Conservation (phyloP, 2,888 invertebrate genomes). For the Exephanes ischioxanthus region DNA sequence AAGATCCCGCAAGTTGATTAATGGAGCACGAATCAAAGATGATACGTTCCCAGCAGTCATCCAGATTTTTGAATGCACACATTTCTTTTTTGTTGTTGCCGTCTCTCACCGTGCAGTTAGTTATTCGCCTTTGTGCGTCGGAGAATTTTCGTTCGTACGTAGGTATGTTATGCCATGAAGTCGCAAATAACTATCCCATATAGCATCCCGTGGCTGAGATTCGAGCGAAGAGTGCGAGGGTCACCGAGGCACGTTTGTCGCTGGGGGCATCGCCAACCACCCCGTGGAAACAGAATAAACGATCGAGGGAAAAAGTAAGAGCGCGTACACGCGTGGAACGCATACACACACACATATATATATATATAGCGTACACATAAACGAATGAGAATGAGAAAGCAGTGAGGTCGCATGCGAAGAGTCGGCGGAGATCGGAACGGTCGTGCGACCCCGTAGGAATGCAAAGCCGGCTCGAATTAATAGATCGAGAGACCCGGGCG, state of each 20-base stretch:
- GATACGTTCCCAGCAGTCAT: slow-evolving; percentile 37
- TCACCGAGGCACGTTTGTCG: slow-evolving; percentile 62
- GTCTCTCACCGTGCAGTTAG: slow-evolving; percentile 8
- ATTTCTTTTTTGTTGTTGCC: slow-evolving; percentile 43
- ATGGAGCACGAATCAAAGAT: slow-evolving; percentile 54
- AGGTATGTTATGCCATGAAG: slow-evolving; percentile 4
- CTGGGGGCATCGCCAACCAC: slow-evolving; percentile 54
- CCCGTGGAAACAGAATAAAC: slow-evolving; percentile 59
- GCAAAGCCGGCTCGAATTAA: slow-evolving; percentile 83
- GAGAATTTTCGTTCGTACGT: slow-evolving; percentile 23
- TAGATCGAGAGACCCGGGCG: slow-evolving; percentile 83
- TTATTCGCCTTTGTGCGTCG: slow-evolving; percentile 42
- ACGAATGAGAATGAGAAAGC: slow-evolving; percentile 73
- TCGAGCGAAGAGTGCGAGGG: slow-evolving; percentile 46
- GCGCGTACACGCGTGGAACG: slow-evolving; percentile 37
- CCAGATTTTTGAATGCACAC: neutral
- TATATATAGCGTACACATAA: slow-evolving; percentile 18
- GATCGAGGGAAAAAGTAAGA: slow-evolving; percentile 59
- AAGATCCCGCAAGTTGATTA: neutral
- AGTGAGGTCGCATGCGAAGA: slow-evolving; percentile 74
- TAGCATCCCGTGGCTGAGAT: neutral
- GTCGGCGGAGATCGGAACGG: slow-evolving; percentile 70
- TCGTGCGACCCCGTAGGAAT: slow-evolving; percentile 80
- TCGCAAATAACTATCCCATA: slow-evolving; percentile 29
- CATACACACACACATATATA: neutral